Conservation (phyloP, 2,113 vertebrate species). For the Bathybates hornii region DNA sequence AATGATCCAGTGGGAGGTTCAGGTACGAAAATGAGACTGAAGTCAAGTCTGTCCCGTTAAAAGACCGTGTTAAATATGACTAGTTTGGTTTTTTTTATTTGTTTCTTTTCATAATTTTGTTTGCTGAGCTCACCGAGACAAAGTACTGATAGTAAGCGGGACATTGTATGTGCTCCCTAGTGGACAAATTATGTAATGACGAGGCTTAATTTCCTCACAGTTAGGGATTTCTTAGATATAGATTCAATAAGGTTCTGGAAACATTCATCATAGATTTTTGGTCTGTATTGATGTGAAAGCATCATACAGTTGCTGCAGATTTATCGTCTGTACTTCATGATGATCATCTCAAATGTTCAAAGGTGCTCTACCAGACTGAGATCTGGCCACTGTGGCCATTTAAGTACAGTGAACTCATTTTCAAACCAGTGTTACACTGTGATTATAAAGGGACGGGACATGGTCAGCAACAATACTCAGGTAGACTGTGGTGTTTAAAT, state of each 20-base stretch:
- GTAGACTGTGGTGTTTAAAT: background rate
- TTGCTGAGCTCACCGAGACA: background rate
- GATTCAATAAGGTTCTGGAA: background rate
- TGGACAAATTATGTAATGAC: background rate
- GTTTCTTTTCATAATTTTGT: background rate
- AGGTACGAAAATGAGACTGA: constrained; percentile 20
- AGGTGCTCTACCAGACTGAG: background rate
- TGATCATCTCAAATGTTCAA: background rate
- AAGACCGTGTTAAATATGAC: background rate
- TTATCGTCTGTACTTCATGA: background rate
- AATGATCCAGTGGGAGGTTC: constrained; percentile 71
- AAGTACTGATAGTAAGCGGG: background rate
- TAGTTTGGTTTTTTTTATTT: background rate
- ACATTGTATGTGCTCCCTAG: background rate
- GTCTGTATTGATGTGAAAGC: background rate
- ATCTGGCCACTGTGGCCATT: background rate
- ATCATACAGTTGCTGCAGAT: background rate
- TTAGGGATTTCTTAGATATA: background rate
- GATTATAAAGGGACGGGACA: background rate
- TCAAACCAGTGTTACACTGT: background rate
- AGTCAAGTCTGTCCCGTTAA: background rate
- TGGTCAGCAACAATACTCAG: background rate
- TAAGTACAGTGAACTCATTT: background rate
- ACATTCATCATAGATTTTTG: background rate
- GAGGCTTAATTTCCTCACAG: background rate